Percentiles rank a stretch among this genome's conserved stretches.
Conservation (phyloP, 2,888 invertebrate species). For the Alviniconcha strummeri region DNA sequence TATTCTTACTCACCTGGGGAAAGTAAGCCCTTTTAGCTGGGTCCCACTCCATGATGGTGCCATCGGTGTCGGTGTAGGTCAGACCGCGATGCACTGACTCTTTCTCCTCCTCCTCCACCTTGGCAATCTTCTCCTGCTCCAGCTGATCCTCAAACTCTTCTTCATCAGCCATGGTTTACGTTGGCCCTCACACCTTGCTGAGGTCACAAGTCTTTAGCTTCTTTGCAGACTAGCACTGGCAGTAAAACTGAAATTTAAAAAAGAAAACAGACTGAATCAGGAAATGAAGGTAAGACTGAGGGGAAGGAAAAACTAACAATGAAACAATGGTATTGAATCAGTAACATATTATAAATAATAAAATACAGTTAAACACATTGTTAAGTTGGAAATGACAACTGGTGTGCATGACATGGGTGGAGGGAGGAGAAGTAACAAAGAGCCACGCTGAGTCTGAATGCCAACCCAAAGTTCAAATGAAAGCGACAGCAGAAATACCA, state of each 20-base stretch:
- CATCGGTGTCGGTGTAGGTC: slow-evolving; percentile 79
- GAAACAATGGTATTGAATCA: neutral
- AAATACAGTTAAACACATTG: too few species aligned
- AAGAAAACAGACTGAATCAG: neutral
- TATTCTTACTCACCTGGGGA: slow-evolving; percentile 34
- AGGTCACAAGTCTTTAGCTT: neutral
- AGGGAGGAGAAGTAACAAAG: too few species aligned
- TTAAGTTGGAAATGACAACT: too few species aligned
- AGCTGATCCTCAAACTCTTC: slow-evolving; percentile 69
- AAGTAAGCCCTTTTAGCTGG: slow-evolving; percentile 39
- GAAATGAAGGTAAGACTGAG: neutral
- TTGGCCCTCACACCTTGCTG: neutral
- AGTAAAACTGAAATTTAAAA: neutral
- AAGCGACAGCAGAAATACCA: too few species aligned
- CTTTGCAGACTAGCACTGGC: neutral
- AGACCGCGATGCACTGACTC: slow-evolving; percentile 57
- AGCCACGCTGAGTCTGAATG: too few species aligned
- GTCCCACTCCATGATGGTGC: slow-evolving; percentile 91
- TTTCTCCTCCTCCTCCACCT: slow-evolving; percentile 80
- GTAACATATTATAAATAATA: too few species aligned
- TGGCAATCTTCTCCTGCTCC: slow-evolving; percentile 76
- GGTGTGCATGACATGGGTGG: too few species aligned
- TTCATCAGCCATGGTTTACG: slow-evolving; percentile 28
- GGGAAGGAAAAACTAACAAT: neutral
- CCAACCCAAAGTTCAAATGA: too few species aligned